Evolutionary conservation across 2,797 vertebrate genomes (phyloP), one percentile per base, ranked within the genome.

Genomic region (Pelodytes ibericus): DNA sequence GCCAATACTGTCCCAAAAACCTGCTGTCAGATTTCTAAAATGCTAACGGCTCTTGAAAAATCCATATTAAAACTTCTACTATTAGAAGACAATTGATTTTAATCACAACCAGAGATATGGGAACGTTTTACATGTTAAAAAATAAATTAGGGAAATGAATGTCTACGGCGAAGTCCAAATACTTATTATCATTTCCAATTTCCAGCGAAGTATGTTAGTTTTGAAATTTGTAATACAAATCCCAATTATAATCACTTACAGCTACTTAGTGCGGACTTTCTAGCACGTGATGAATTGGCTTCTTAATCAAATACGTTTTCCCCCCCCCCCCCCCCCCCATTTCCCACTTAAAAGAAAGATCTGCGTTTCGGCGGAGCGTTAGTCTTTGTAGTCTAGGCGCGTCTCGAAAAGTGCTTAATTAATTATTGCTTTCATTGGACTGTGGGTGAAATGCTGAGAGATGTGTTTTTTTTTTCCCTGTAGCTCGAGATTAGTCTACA

Each of bases 361-460:
- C 31, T 22, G 53, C n/a, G 25, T 30, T 24, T 4, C 39, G 24
- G 57, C 29, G 60, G 47, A 36, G 33, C 33, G 3, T 41, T 63
- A 63, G 39, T n/a, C 41, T 68, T 64, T 61, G 63, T 56, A 53
- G 61, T 70, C n/a, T n/a, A n/a, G n/a, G n/a, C n/a, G n/a, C n/a
- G n/a, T n/a, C 73, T 72, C 71, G 62, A 65, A 53, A 75, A 76
- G 76, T 72, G 81, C 80, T 80, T 81, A 80, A 84, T 85, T 83
- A 85, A 82, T 76, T 75, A 81, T 65, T 63, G 29, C 73, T 44
- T 39, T 71, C 79, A 77, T 79, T 80, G 81, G 80, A 71, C 63
- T 73, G 72, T 77, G 29, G 63, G 68, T 71, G 79, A 81, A 72
- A 51, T 67, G 57, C 53, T 71, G 80, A 66, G 59, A n/a, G n/a